Base-by-base conservation (phyloP, 1,140 invertebrate species). In the Carcinoscorpius rotundicauda region DNA sequence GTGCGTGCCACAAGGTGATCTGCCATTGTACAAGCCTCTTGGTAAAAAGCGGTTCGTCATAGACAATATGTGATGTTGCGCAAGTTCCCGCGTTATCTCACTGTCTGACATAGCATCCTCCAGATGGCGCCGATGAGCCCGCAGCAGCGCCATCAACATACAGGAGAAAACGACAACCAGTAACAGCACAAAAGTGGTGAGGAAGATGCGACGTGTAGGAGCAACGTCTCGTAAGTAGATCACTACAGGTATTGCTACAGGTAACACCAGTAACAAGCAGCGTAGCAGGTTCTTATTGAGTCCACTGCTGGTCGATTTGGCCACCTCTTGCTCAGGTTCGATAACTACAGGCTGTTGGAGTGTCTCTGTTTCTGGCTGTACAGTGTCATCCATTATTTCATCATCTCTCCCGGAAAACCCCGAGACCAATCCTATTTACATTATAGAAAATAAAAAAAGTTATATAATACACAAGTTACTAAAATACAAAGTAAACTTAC, bases 161-260 rank as follows among this genome's bases (percentile, higher is more conserved):
- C 59, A 60, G 29, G 59, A 60, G 3, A 60, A 50, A 49, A 60
- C 59, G 59, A 60, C 50, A 4, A 60, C 49, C 49, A 60, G 48
- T 8, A 60, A 50, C 4, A 60, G 59, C 9, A 60, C 10, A 48
- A 60, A 60, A 4, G 59, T 48, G 5, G 49, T 48, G 5, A 60
- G 29, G 59, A 60, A 60, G 10, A 60, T 60, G 10, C 59, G n/a
- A 6, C 59, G 29, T 4, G 49, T 60, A 48, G 59, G 29, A 50
- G 29, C 59, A 10, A 60, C 50, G 49, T 60, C 59, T 50, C 48
- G 29, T 10, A 60, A 10, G 59, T 60, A 60, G 50, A 60, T 49
- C 50, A 60, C 29, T 6, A 60, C 29, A 10, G 59, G 59, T 3
- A 60, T 60, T 49, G 10, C 59, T 50, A 60, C 11, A 4, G 59